Evolutionary conservation across 2,113 vertebrate species (phyloP).

Genomic region (Oncorhynchus nerka): DNA sequence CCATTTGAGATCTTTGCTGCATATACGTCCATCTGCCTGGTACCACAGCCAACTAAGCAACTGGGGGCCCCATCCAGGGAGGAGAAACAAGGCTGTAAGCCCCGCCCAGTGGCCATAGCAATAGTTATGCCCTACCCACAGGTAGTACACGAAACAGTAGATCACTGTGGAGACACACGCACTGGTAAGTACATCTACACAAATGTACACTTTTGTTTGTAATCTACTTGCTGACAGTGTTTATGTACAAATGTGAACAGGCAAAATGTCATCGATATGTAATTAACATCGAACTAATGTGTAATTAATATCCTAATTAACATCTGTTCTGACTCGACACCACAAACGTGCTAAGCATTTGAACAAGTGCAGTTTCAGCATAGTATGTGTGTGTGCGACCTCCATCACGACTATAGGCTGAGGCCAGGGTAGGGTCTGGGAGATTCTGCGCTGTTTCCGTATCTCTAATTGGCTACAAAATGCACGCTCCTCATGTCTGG

Average conservation of each 20-base stretch:
- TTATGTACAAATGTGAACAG: not conserved
- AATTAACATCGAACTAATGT: too few species aligned
- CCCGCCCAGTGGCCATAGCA: slow-evolving; percentile 70
- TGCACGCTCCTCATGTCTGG: too few species aligned
- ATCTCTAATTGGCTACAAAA: not conserved
- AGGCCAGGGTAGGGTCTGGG: too few species aligned
- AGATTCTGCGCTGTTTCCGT: not conserved
- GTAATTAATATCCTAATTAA: too few species aligned
- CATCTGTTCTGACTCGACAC: too few species aligned
- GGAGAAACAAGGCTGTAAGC: slow-evolving; percentile 68
- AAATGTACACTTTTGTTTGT: not conserved
- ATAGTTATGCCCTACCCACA: slow-evolving; percentile 67
- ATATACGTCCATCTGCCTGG: slow-evolving; percentile 64
- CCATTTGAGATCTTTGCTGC: slow-evolving; percentile 54
- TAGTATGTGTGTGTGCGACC: too few species aligned
- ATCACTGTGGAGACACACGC: slow-evolving; percentile 67
- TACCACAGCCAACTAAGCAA: slow-evolving; percentile 83
- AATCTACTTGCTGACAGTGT: not conserved
- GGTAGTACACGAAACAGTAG: slow-evolving; percentile 71
- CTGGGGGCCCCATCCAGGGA: slow-evolving; percentile 74
- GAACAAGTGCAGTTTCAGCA: too few species aligned
- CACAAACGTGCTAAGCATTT: too few species aligned
- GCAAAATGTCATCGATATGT: too few species aligned
- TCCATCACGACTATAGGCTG: too few species aligned
- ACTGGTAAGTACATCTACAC: not conserved